phyloP scores from a whole-genome alignment of 1,140 invertebrate species.

The Limonius californicus region DNA sequence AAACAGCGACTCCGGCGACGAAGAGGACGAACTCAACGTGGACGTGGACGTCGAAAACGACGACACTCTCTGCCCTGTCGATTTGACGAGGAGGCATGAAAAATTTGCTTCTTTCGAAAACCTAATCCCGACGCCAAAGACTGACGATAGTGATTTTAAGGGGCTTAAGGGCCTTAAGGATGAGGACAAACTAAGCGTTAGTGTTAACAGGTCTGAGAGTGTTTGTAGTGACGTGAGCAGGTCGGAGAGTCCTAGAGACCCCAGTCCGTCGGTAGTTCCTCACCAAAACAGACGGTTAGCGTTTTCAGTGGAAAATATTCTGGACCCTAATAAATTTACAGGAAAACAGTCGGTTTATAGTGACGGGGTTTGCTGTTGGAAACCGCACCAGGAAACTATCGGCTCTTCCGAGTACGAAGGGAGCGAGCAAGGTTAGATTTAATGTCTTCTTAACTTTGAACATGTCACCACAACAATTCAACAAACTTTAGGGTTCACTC shows the following conservation, averaged over 20 bases:
- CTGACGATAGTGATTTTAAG: slow-evolving; percentile 37
- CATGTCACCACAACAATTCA: too few species aligned
- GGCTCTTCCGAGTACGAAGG: slow-evolving; percentile 50
- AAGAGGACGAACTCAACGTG: slow-evolving; percentile 44
- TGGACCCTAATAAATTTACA: slow-evolving; percentile 87
- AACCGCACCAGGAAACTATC: slow-evolving; percentile 51
- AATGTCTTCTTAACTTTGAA: too few species aligned
- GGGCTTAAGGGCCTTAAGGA: slow-evolving; percentile 32
- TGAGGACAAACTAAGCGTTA: slow-evolving; percentile 26
- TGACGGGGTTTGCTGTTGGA: slow-evolving; percentile 54
- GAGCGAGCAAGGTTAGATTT: slow-evolving; percentile 55
- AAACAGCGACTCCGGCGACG: slow-evolving; percentile 41
- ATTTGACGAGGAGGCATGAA: slow-evolving; percentile 44
- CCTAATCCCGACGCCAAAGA: slow-evolving; percentile 29
- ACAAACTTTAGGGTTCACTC: too few species aligned
- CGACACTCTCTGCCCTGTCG: slow-evolving; percentile 46
- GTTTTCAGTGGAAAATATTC: slow-evolving; percentile 88
- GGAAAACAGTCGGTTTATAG: slow-evolving; percentile 56
- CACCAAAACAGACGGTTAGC: slow-evolving; percentile 57
- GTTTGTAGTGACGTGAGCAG: slow-evolving; percentile 49
- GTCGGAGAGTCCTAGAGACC: slow-evolving; percentile 43
- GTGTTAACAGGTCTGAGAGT: slow-evolving; percentile 44
- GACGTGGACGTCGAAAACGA: slow-evolving; percentile 47
- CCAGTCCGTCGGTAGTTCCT: slow-evolving; percentile 45
- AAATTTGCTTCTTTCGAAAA: slow-evolving; percentile 37